phyloP scores from a whole-genome alignment of 2,797 vertebrate genomes.

The Syncerus caffer region DNA sequence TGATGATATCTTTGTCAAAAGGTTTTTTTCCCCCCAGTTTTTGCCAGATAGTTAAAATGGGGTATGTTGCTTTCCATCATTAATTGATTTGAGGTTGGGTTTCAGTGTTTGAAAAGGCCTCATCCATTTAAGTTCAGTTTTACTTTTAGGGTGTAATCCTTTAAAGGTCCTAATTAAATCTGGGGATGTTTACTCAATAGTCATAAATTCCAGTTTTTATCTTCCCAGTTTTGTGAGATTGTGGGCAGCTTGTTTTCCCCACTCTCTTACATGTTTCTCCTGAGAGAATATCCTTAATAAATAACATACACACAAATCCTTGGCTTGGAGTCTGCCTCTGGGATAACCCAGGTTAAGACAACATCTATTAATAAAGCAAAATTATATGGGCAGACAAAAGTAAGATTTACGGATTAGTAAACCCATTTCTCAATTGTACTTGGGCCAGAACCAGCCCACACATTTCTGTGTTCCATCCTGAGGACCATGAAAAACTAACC shows the following conservation, averaged over 20 bases:
- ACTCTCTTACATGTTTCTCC: neutral
- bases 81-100: neutral
- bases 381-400: neutral
- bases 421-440: neutral
- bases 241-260: neutral
- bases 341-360: neutral
- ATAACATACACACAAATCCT: neutral
- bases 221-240: neutral
- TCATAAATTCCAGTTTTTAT: neutral
- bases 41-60: neutral
- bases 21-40: neutral
- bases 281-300: neutral
- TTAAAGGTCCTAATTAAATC: neutral
- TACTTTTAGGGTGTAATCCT: neutral
- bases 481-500: neutral
- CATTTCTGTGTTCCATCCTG: neutral
- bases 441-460: neutral
- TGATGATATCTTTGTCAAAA: neutral
- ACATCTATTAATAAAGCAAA: conserved; percentile 4
- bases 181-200: neutral
- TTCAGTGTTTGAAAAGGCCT: neutral
- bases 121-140: neutral
- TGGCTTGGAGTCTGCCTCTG: neutral
- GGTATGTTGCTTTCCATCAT: neutral
- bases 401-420: neutral